Evolutionary conservation across 2,797 vertebrate genomes (phyloP).

Genomic region (Halcyon badia): DNA sequence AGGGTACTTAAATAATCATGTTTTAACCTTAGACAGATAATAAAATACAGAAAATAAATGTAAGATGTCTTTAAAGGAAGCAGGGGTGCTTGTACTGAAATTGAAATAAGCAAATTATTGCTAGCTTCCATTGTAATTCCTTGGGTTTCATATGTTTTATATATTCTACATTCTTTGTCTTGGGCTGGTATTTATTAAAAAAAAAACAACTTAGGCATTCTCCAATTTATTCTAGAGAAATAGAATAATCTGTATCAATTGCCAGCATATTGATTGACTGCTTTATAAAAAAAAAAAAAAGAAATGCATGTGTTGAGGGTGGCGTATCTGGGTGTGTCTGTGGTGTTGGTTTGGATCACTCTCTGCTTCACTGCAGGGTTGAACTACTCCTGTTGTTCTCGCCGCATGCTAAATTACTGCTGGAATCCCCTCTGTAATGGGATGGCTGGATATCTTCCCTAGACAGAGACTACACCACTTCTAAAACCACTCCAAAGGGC

Average conservation of each 20-base stretch:
- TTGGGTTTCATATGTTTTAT: neutral
- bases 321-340: neutral
- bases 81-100: neutral
- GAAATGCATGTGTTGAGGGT: accelerated
- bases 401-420: neutral
- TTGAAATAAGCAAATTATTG: neutral
- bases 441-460: neutral
- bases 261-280: neutral
- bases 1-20: neutral
- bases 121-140: neutral
- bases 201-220: neutral
- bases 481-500: neutral
- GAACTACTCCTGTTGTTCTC: neutral
- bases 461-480: accelerated
- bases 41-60: neutral
- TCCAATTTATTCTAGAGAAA: neutral
- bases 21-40: neutral
- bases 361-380: neutral
- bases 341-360: neutral
- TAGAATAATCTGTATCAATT: neutral
- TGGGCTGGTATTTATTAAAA: neutral
- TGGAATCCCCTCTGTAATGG: neutral
- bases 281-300: neutral
- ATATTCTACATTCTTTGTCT: neutral
- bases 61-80: neutral